Conservation (phyloP, 2,113 vertebrate genomes). For the Ardeotis arabs region DNA sequence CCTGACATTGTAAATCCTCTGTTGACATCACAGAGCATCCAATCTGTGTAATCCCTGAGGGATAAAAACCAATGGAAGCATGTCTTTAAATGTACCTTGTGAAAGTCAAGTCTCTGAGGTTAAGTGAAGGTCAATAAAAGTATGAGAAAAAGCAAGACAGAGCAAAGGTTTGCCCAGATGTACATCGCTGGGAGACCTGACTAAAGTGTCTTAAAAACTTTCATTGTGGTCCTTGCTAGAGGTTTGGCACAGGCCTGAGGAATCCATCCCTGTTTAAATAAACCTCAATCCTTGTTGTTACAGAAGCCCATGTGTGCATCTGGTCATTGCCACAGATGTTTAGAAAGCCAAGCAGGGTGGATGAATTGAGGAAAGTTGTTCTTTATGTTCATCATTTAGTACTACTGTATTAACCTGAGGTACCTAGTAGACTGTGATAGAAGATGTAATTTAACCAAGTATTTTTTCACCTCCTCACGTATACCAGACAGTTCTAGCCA, state of each 20-base stretch:
- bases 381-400: background rate
- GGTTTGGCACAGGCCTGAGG: background rate
- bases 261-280: background rate
- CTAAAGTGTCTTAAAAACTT: background rate
- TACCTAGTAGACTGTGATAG: background rate
- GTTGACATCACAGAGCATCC: background rate
- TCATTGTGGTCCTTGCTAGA: background rate
- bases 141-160: background rate
- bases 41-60: background rate
- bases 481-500: background rate
- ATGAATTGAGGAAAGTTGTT: background rate
- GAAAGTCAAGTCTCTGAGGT: background rate
- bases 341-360: background rate
- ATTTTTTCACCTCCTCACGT: background rate
- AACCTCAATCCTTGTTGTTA: background rate
- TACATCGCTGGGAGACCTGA: background rate
- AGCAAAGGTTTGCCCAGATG: background rate
- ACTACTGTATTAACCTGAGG: background rate
- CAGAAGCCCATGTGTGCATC: rapidly evolving
- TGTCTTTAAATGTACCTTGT: background rate
- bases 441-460: background rate
- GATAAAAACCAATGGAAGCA: background rate
- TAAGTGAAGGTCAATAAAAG: background rate
- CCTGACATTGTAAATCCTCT: background rate
- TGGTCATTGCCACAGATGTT: background rate